Evolutionary conservation across 2,113 vertebrate genomes (phyloP).

Genomic region (Sander lucioperca): DNA sequence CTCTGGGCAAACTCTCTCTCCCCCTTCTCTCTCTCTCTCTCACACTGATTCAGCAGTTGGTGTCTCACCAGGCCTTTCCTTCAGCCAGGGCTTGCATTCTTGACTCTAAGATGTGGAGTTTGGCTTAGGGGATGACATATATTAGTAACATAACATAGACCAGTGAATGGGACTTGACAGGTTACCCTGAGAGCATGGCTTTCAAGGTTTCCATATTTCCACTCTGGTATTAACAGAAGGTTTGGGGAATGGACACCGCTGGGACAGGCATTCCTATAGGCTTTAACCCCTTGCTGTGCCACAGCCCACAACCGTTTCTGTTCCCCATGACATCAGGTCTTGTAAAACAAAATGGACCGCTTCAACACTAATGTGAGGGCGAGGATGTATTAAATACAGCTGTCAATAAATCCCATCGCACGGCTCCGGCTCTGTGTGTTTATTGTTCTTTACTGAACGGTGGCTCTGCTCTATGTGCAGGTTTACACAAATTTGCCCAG

Average conservation of each 20-base stretch:
- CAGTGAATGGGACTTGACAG: conserved; percentile 84
- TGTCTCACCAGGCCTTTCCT: conserved; percentile 77
- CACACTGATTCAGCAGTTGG: conserved; percentile 78
- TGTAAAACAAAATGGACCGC: conserved; percentile 71
- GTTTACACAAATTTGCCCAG: conserved; percentile 38
- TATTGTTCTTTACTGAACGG: conserved; percentile 79
- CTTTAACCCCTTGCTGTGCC: conserved; percentile 67
- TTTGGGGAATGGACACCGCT: conserved; percentile 58
- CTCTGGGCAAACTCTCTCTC: conserved; percentile 59
- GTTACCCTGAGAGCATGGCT: conserved; percentile 78
- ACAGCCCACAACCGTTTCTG: conserved; percentile 31
- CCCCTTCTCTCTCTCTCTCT: conserved; percentile 49
- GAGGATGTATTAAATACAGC: conserved; percentile 79
- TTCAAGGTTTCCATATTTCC: conserved; percentile 85
- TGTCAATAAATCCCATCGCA: conserved; percentile 77
- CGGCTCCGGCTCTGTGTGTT: conserved; percentile 60
- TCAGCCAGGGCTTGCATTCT: conserved; percentile 77
- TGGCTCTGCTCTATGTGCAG: conserved; percentile 61
- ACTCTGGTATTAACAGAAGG: conserved; percentile 73
- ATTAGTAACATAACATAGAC: conserved; percentile 83
- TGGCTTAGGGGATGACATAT: conserved; percentile 83
- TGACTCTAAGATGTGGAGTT: conserved; percentile 80
- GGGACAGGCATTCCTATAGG: conserved; percentile 68
- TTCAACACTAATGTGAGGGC: conserved; percentile 44
- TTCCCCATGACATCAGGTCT: conserved; percentile 74